Evolutionary conservation across 64 coral and sea anemone genomes (phyloP).

Genomic region (Stichodactyla mertensii): DNA sequence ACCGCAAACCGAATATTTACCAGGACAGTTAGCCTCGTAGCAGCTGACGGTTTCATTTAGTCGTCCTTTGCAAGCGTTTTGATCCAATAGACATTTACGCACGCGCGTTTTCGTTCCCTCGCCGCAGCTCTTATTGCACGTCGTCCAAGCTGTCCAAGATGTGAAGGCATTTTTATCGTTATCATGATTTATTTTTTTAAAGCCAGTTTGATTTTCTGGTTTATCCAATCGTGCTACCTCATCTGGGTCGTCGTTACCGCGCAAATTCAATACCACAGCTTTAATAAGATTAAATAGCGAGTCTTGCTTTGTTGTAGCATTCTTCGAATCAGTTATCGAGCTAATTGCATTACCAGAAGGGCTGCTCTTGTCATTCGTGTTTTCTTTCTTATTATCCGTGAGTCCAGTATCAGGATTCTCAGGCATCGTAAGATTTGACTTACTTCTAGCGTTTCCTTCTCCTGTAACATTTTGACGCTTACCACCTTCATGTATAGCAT

Average conservation of each 20-base stretch:
- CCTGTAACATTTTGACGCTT: conserved; percentile 9
- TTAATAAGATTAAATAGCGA: background rate
- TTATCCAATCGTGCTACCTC: background rate
- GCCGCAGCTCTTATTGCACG: conserved; percentile 35
- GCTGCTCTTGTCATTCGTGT: background rate
- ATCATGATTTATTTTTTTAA: background rate
- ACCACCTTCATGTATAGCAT: background rate
- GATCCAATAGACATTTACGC: background rate
- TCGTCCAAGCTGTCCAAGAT: conserved; percentile 29
- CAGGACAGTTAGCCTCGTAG: background rate
- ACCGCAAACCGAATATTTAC: background rate
- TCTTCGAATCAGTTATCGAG: background rate
- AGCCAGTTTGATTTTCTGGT: background rate
- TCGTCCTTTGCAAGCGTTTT: background rate
- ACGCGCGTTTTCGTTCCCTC: conserved; percentile 8
- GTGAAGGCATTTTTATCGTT: background rate
- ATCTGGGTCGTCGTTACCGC: background rate
- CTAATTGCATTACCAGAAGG: background rate
- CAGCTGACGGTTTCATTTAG: background rate
- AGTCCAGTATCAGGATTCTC: background rate
- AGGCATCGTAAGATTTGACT: background rate
- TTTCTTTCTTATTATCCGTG: background rate
- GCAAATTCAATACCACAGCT: background rate
- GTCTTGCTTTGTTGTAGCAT: background rate
- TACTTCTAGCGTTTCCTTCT: background rate